These are phyloP conservation scores for Aphis gossypii DNA, from an alignment of 1,140 invertebrate genomes.

Conservation along the genomic window DNA sequence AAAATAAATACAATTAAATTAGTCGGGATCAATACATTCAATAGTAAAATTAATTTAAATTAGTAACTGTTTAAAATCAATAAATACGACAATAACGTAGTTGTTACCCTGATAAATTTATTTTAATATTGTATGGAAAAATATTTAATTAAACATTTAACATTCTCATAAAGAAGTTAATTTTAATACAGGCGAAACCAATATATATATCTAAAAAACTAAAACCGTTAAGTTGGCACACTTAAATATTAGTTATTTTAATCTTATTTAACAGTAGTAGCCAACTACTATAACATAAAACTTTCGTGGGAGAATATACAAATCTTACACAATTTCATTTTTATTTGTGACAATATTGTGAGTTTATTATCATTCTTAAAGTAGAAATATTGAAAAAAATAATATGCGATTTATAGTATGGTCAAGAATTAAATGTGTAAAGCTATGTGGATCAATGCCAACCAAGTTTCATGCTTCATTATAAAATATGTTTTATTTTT, in stretches of 20 bases:
- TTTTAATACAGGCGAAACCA: background rate
- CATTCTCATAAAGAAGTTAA: background rate
- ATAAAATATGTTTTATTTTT: constrained; percentile 26
- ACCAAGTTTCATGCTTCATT: constrained; percentile 33
- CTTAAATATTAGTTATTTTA: constrained; percentile 40
- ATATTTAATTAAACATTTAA: background rate
- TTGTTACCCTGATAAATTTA: background rate
- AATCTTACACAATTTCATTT: background rate
- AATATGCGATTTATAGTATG: constrained; percentile 8
- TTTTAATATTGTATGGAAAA: background rate
- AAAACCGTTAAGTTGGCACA: constrained; percentile 28
- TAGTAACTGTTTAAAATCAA: background rate
- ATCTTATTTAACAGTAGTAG: constrained; percentile 20
- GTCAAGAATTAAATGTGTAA: constrained; percentile 20
- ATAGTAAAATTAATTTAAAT: background rate
- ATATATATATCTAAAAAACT: background rate
- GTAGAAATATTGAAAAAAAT: background rate
- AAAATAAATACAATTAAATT: background rate
- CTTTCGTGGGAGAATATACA: background rate
- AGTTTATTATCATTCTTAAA: background rate
- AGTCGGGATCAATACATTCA: background rate
- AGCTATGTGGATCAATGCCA: constrained; percentile 29
- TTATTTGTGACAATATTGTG: background rate
- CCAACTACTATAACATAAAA: constrained; percentile 24
- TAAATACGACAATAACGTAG: background rate